A percentile compares a stretch with the other conserved stretches of the same genome.
These are phyloP conservation scores for Linurgus olivaceus DNA, from an alignment of 2,797 vertebrate species.

Conservation along the genomic window DNA sequence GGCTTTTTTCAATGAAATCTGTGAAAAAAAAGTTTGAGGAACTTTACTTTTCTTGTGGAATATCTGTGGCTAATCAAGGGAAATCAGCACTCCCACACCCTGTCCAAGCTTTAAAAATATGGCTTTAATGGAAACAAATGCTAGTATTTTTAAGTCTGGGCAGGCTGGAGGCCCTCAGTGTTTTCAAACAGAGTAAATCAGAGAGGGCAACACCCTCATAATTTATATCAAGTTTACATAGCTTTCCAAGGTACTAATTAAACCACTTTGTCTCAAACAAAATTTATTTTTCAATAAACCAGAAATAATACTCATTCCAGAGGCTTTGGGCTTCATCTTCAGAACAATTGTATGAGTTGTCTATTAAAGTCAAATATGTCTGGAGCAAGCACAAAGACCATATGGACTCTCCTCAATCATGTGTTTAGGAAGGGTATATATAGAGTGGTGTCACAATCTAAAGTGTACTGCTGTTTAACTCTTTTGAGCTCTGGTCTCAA, in stretches of 20 bases:
- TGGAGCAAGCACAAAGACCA: background rate
- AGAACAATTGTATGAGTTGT: background rate
- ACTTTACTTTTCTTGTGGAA: conserved; percentile 30
- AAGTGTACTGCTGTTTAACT: background rate
- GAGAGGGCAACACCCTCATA: conserved; percentile 35
- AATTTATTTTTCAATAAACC: background rate
- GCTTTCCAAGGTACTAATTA: conserved; percentile 17
- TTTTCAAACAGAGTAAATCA: conserved; percentile 58
- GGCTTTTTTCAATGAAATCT: background rate
- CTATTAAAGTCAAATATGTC: background rate
- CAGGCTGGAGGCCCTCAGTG: conserved; percentile 16
- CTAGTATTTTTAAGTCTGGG: conserved; percentile 22
- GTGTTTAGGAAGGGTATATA: background rate
- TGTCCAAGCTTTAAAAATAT: conserved; percentile 40
- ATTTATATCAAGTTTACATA: conserved; percentile 12
- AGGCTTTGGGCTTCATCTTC: background rate
- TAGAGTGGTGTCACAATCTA: background rate
- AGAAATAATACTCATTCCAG: background rate
- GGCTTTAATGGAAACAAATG: conserved; percentile 46
- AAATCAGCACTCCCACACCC: conserved; percentile 50
- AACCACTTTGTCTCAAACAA: background rate
- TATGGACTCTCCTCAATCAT: background rate
- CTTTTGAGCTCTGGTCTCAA: background rate
- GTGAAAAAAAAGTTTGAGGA: background rate
- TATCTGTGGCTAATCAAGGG: conserved; percentile 46